phyloP scores from a whole-genome alignment of 2,888 invertebrate genomes.

The Meteorus cinctellus region DNA sequence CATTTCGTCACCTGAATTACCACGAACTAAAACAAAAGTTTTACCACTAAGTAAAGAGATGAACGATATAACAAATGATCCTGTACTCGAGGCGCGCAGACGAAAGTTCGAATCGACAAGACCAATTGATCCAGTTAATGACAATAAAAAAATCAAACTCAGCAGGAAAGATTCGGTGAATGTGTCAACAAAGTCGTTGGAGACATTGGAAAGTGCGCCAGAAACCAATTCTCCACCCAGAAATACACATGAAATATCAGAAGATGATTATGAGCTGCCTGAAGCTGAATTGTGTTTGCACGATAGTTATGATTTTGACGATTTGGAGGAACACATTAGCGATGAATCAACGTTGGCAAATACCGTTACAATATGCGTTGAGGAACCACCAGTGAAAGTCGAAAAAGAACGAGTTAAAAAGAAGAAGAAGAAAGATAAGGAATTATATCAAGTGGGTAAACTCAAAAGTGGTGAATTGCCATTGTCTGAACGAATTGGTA shows the following conservation, averaged over 20 bases:
- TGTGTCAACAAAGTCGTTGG: not conserved
- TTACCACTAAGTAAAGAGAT: slow-evolving; percentile 50
- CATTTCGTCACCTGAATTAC: slow-evolving; percentile 45
- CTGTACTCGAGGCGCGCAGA: slow-evolving; percentile 75
- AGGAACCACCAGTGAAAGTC: slow-evolving; percentile 57
- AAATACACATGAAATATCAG: slow-evolving; percentile 30
- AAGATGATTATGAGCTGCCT: slow-evolving; percentile 43
- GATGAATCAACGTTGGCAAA: slow-evolving; percentile 46
- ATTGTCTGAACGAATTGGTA: slow-evolving; percentile 65
- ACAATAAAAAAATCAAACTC: slow-evolving; percentile 74
- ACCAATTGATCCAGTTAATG: slow-evolving; percentile 73
- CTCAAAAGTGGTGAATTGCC: slow-evolving; percentile 62
- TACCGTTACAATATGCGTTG: slow-evolving; percentile 54
- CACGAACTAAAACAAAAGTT: slow-evolving; percentile 44
- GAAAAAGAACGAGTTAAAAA: slow-evolving; percentile 69
- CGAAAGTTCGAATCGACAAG: slow-evolving; percentile 75
- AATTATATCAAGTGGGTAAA: slow-evolving; percentile 73
- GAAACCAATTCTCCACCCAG: slow-evolving; percentile 37
- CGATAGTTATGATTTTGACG: slow-evolving; percentile 53
- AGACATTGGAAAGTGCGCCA: slow-evolving; percentile 11
- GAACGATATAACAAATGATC: slow-evolving; percentile 66
- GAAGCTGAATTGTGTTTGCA: slow-evolving; percentile 49
- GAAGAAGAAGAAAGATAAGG: slow-evolving; percentile 73
- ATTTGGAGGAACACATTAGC: slow-evolving; percentile 47
- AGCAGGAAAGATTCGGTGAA: slow-evolving; percentile 55